Conservation (phyloP, 2,888 invertebrate species). For the Tinea pellionella region DNA sequence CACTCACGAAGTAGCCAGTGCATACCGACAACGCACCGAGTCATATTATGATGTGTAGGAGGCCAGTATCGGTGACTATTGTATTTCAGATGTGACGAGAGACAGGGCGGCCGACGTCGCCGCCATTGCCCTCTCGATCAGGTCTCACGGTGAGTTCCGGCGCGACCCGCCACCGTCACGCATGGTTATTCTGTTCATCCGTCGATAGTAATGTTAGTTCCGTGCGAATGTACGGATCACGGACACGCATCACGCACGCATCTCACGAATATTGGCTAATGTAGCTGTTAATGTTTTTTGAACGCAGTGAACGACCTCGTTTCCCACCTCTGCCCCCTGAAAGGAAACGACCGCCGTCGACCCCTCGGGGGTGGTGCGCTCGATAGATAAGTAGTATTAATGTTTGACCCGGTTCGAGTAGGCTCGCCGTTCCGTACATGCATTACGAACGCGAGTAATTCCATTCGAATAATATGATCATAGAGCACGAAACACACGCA, state of each 20-base stretch:
- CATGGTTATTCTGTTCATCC: no score
- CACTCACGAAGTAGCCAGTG: no score
- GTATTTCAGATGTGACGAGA: background rate
- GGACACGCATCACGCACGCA: no score
- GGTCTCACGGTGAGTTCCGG: constrained; percentile 48
- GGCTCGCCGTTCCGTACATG: background rate
- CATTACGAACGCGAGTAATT: no score
- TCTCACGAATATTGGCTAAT: no score
- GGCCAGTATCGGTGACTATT: background rate
- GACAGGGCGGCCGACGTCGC: constrained; percentile 22
- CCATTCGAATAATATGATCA: no score
- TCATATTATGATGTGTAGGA: no score
- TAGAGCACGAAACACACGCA: no score
- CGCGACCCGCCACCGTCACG: background rate
- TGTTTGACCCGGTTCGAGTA: constrained; percentile 1
- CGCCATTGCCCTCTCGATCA: constrained; percentile 54
- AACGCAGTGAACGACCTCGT: constrained; percentile 5
- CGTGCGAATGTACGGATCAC: no score
- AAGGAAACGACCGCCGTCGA: constrained; percentile 19
- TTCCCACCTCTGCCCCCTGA: background rate
- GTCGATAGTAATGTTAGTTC: no score
- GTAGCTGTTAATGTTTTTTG: background rate
- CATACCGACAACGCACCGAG: no score
- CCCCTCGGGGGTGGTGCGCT: constrained; percentile 21
- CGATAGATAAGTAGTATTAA: constrained; percentile 26